These are phyloP conservation scores for Deroplatys truncata DNA, from an alignment of 2,888 invertebrate genomes.

Conservation along the genomic window DNA sequence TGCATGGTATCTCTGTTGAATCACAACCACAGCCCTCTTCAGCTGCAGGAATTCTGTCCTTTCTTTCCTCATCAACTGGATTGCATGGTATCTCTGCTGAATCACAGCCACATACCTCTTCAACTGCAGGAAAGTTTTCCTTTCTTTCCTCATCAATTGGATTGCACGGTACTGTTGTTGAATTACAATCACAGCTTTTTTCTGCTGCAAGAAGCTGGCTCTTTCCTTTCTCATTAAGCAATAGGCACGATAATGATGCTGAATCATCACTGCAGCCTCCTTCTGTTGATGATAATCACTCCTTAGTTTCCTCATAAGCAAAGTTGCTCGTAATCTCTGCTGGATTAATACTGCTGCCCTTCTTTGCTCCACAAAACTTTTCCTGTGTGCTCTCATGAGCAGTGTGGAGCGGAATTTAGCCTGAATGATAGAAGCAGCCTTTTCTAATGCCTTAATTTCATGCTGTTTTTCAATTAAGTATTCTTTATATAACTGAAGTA, in stretches of 20 bases:
- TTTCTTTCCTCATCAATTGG: neutral
- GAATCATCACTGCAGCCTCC: neutral
- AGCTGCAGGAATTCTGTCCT: neutral
- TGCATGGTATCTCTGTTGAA: neutral
- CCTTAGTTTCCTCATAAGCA: neutral
- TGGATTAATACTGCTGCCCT: neutral
- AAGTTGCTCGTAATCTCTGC: neutral
- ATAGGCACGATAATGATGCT: neutral
- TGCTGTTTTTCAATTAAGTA: neutral
- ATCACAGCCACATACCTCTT: neutral
- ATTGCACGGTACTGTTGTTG: neutral
- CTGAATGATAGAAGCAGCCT: conserved; percentile 10
- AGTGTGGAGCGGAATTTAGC: neutral
- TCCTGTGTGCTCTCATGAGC: neutral
- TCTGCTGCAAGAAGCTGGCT: neutral
- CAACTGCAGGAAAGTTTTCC: neutral
- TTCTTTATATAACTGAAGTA: neutral
- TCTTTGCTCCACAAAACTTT: neutral
- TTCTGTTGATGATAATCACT: neutral
- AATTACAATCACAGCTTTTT: neutral
- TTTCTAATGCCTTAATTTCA: neutral
- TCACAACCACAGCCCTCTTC: neutral
- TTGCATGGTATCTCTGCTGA: neutral
- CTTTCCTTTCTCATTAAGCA: neutral
- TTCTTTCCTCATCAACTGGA: neutral